Conservation (phyloP, 2,888 invertebrate species). For the Heliconius erato region DNA sequence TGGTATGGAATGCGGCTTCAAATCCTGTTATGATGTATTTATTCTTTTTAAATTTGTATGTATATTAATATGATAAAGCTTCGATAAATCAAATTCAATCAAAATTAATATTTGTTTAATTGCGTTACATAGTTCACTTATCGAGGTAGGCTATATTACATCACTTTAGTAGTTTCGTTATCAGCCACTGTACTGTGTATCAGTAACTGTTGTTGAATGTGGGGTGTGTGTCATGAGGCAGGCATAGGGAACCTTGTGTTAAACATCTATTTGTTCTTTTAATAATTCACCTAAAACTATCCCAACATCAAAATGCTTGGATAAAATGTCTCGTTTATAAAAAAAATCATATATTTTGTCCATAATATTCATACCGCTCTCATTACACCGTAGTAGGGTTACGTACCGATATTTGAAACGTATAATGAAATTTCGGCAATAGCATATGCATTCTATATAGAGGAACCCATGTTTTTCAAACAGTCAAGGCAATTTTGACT, state of each 20-base stretch:
- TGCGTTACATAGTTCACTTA: too few species aligned
- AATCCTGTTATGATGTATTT: neutral
- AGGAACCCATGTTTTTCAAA: neutral
- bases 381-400: constrained; percentile 4
- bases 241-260: too few species aligned
- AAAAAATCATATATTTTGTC: neutral
- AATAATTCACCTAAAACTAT: too few species aligned
- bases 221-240: too few species aligned
- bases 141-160: too few species aligned
- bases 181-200: too few species aligned
- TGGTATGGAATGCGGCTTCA: neutral
- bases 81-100: too few species aligned
- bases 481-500: neutral
- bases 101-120: too few species aligned
- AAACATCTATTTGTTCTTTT: too few species aligned
- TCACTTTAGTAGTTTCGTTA: too few species aligned
- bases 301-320: neutral
- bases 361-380: neutral
- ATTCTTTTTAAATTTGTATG: neutral
- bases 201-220: too few species aligned
- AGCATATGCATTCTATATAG: constrained; percentile 18
- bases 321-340: neutral
- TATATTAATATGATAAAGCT: too few species aligned
- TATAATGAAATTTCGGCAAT: constrained; percentile 24
- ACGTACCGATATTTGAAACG: constrained; percentile 20